phyloP scores from a whole-genome alignment of 2,888 invertebrate species.

The Laothoe populi region DNA sequence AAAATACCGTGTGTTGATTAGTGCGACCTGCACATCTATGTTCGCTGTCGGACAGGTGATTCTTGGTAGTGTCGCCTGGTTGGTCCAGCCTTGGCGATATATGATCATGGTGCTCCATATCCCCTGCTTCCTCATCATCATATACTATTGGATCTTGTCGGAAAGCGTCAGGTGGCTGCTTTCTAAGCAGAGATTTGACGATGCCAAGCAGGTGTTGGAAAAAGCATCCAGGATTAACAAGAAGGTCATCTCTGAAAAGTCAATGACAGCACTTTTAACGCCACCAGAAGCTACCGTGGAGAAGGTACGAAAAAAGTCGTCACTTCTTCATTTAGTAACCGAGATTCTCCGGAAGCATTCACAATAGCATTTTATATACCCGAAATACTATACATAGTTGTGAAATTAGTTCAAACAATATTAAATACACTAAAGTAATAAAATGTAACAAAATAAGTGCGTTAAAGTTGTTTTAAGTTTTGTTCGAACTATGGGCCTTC shows the following conservation, averaged over 20 bases:
- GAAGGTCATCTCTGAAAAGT: constrained; percentile 81
- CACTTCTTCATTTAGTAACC: no score
- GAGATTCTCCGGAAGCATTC: no score
- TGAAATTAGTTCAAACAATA: no score
- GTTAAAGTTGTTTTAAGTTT: no score
- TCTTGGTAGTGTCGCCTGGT: constrained; percentile 88
- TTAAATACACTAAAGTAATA: no score
- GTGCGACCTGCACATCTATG: constrained; percentile 87
- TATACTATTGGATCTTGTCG: constrained; percentile 86
- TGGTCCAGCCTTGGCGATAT: constrained; percentile 87
- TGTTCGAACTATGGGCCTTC: neutral
- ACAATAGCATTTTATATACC: no score
- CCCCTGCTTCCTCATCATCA: constrained; percentile 87
- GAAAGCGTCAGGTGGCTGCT: constrained; percentile 92
- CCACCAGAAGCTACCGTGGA: constrained; percentile 55
- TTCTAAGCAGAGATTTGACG: constrained; percentile 85
- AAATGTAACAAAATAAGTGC: no score
- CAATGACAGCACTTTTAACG: constrained; percentile 69
- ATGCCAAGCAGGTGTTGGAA: constrained; percentile 85
- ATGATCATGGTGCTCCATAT: constrained; percentile 87
- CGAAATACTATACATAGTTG: no score
- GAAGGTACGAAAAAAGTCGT: neutral
- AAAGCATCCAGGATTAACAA: constrained; percentile 87
- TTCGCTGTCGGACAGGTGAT: constrained; percentile 89
- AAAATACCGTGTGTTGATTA: constrained; percentile 88